A percentile compares a stretch with the other conserved stretches of the same genome.
These are phyloP conservation scores for Hirtodrosophila trivittata DNA, from an alignment of 2,888 invertebrate species.

Conservation along the genomic window DNA sequence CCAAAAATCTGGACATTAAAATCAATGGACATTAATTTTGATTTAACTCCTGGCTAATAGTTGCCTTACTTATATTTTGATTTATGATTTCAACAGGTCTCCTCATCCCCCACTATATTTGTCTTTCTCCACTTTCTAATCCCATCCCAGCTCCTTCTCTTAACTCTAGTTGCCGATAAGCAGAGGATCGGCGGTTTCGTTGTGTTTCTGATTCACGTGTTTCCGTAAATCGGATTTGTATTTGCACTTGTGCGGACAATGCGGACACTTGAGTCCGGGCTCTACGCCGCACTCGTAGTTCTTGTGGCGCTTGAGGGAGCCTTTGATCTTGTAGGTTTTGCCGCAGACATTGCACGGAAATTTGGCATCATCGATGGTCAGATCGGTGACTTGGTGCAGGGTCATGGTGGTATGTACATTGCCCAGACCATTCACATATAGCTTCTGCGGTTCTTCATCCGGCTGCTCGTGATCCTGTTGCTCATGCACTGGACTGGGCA, in stretches of 20 bases:
- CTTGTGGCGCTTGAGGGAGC: constrained; percentile 90
- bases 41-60: too few relatives aligned
- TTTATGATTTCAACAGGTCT: too few relatives aligned
- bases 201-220: constrained; percentile 82
- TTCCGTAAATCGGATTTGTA: constrained; percentile 83
- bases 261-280: constrained; percentile 81
- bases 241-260: constrained; percentile 83
- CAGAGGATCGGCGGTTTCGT: constrained; percentile 55
- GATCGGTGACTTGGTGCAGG: constrained; percentile 51
- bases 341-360: constrained; percentile 89
- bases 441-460: too few relatives aligned
- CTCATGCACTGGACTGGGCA: constrained; percentile 29
- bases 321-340: constrained; percentile 92
- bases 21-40: too few relatives aligned
- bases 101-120: background rate
- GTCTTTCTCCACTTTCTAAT: background rate
- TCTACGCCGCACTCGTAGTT: constrained; percentile 88
- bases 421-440: constrained; percentile 54
- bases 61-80: too few relatives aligned
- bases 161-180: constrained; percentile 26
- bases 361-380: constrained; percentile 65
- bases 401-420: constrained; percentile 48
- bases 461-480: constrained; percentile 19
- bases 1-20: background rate
- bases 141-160: background rate